Percentiles rank a stretch among this genome's conserved stretches.
Conservation (phyloP, 2,797 vertebrate species). For the Saxicola maurus region DNA sequence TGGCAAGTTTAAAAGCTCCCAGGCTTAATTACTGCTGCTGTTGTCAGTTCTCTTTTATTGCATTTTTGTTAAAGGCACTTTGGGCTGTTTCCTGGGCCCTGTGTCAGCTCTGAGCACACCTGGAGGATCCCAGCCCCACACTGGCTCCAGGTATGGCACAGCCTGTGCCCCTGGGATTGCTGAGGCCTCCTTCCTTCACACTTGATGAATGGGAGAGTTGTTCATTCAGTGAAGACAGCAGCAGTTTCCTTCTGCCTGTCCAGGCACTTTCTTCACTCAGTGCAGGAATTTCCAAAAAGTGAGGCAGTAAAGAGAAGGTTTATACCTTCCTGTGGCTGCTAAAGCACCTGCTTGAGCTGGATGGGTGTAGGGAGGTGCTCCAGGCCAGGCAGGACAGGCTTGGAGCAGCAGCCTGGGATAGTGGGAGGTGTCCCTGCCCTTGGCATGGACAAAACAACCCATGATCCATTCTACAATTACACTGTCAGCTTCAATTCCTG, state of each 20-base stretch:
- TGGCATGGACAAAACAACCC: not conserved
- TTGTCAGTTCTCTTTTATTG: not conserved
- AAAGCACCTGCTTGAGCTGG: not conserved
- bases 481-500: not conserved
- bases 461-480: accelerated
- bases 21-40: not conserved
- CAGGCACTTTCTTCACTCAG: accelerated
- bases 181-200: accelerated
- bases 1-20: not conserved
- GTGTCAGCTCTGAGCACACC: not conserved
- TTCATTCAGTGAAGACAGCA: not conserved
- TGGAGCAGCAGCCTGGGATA: accelerated
- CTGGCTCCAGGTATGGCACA: not conserved
- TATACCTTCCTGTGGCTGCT: not conserved
- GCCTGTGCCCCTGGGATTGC: not conserved
- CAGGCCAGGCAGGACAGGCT: not conserved
- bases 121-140: not conserved
- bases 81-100: not conserved
- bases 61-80: not conserved
- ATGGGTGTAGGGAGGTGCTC: accelerated
- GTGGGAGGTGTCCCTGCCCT: not conserved
- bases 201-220: too few relatives aligned
- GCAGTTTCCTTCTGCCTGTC: not conserved
- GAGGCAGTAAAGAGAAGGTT: not conserved
- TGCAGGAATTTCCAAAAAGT: accelerated